Evolutionary conservation across 2,888 invertebrate species (phyloP), one percentile per base, ranked within the genome.

Genomic region (Phaonia tiefii): DNA sequence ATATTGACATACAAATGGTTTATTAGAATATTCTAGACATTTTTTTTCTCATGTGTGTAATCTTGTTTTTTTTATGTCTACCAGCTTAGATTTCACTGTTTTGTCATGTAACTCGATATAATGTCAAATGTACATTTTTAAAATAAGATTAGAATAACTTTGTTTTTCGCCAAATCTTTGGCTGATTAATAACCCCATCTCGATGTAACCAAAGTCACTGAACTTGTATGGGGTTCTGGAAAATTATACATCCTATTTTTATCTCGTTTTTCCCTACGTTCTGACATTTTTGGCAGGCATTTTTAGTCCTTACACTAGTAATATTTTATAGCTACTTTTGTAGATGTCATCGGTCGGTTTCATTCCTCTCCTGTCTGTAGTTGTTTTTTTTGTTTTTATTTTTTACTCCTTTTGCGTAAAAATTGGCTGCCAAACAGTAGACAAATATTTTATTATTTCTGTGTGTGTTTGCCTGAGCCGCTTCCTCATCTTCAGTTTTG

Each of bases 381-480:
- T 63, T 39, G 4, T 25, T 60, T 37, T 39, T 60, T 17, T 54
- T 22, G 54, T n/a, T 26, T 13, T 20, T 26, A 10, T 63, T 2
- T 26, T 42, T 42, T 42, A 8, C 51, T 1, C 20, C 22, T 20
- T 63, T 42, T 63, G 63, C 63, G 37, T 39, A 63, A 42, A 42
- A 39, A 39, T 42, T 63, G 42, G 63, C 22, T 63, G 63, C 63
- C 63, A 63, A 63, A 22, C 15, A 13, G 11, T 5, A 22, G 63
- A 42, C 22, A 63, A n/a, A 63, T 13, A 42, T 42, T 63, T 51
- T 20, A 22, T 13, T 20, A 11, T 51, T 63, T 42, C 20, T 37
- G 42, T 63, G 15, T 60, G 60, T 20, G 39, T 42, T 20, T 37
- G 42, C 8, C 2, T 25, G 15, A 15, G 58, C 39, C 22, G 63